phyloP scores from a whole-genome alignment of 2,113 vertebrate genomes.

The Gallinago jamesoni region DNA sequence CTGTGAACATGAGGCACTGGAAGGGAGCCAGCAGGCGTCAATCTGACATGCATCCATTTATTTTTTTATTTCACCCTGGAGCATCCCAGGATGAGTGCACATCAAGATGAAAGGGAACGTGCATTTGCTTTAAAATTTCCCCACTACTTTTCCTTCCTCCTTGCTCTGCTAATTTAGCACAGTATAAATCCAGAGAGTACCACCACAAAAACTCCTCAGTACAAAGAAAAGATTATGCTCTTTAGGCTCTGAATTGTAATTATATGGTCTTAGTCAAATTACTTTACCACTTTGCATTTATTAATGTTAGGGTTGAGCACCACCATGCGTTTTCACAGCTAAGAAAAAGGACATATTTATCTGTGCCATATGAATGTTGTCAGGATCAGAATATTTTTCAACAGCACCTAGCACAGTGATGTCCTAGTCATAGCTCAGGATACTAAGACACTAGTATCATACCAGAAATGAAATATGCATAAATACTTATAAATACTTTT shows the following conservation, averaged over 20 bases:
- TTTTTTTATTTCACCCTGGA: neutral
- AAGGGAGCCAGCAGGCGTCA: slow-evolving; percentile 25
- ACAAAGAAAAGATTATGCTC: neutral
- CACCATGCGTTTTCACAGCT: slow-evolving; percentile 47
- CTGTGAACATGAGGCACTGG: neutral
- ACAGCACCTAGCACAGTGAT: fast-evolving
- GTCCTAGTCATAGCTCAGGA: neutral
- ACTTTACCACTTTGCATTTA: neutral
- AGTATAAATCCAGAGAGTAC: neutral
- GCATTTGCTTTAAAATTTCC: neutral
- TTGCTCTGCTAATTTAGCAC: neutral
- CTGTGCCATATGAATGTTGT: neutral
- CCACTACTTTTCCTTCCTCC: neutral
- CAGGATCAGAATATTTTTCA: neutral
- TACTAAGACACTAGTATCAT: neutral
- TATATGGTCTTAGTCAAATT: neutral
- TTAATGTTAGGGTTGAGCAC: slow-evolving; percentile 46
- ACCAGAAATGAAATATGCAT: neutral
- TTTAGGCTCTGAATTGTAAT: neutral
- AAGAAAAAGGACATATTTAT: neutral
- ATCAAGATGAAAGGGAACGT: neutral
- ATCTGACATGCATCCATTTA: neutral
- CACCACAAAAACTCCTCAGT: neutral
- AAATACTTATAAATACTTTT: neutral
- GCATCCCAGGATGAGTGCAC: neutral